Percentiles rank a stretch among this genome's conserved stretches.
These are phyloP conservation scores for Drosophila watanabei DNA, from an alignment of 1,140 invertebrate genomes.

Conservation along the genomic window DNA sequence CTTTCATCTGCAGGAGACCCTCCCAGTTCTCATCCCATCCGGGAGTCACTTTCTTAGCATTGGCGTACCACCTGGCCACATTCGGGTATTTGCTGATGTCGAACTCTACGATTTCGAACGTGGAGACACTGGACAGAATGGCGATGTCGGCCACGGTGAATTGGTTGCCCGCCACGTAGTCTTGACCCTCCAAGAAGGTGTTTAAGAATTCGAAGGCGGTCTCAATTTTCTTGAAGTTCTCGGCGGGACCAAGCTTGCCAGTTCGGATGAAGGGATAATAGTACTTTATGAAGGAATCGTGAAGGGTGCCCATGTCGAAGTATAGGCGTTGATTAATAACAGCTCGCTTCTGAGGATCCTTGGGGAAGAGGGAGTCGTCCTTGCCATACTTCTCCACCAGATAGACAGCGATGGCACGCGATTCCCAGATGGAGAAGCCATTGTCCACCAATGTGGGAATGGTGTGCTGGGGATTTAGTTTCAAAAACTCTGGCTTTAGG, in stretches of 20 bases:
- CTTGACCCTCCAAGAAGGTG: conserved; percentile 46
- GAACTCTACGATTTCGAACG: conserved; percentile 27
- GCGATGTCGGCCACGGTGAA: conserved; percentile 57
- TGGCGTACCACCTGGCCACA: no score
- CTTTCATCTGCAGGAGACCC: conserved; percentile 76
- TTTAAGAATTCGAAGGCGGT: conserved; percentile 39
- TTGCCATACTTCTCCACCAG: no score
- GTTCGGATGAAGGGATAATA: conserved; percentile 50
- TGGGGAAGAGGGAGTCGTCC: no score
- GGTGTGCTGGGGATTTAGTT: no score
- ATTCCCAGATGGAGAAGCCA: no score
- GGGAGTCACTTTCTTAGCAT: conserved; percentile 45
- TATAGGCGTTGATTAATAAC: no score
- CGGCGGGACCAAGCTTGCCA: conserved; percentile 13
- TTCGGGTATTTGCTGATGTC: conserved; percentile 54
- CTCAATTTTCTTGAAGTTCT: conserved; percentile 41
- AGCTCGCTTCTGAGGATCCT: no score
- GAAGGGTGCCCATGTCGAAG: no score
- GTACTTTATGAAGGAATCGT: conserved; percentile 81
- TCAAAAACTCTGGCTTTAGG: no score
- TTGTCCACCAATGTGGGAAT: no score
- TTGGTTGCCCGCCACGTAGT: conserved; percentile 48
- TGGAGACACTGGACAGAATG: conserved; percentile 50
- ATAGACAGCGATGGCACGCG: no score
- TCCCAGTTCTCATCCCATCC: conserved; percentile 86